Evolutionary conservation across 2,888 invertebrate species (phyloP).

Genomic region (Apomyelois bistriatella): DNA sequence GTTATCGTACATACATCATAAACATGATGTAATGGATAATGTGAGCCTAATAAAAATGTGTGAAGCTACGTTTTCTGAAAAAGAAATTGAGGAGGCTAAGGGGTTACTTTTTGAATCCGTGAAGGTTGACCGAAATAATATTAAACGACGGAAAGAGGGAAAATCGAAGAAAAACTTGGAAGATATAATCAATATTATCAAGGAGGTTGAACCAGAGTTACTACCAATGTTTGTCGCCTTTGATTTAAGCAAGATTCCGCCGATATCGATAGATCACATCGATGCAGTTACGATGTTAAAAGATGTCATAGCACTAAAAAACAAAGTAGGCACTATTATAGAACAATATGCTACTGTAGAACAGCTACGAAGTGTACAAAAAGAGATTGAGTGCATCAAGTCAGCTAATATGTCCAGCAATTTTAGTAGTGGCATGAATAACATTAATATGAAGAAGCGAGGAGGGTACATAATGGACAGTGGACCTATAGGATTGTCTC

Average conservation of each 20-base stretch:
- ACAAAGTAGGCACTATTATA: no score
- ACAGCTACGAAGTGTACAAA: no score
- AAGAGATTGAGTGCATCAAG: no score
- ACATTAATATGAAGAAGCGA: no score
- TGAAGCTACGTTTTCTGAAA: background rate
- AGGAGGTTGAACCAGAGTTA: background rate
- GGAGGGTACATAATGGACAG: no score
- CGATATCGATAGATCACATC: background rate
- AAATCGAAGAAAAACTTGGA: background rate
- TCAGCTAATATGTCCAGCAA: no score
- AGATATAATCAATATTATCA: background rate
- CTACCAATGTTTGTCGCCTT: background rate
- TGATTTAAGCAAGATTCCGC: background rate
- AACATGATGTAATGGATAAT: background rate
- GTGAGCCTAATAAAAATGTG: background rate
- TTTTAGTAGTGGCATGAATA: no score
- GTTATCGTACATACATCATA: background rate
- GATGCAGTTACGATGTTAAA: background rate
- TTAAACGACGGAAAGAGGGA: background rate
- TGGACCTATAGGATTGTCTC: no score
- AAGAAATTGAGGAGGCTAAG: background rate
- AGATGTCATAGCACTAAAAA: background rate
- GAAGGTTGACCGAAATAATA: background rate
- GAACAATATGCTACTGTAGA: no score
- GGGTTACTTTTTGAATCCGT: background rate